A percentile compares a stretch with the other conserved stretches of the same genome.
These are phyloP conservation scores for Temnothorax unifasciatus DNA, from an alignment of 2,888 invertebrate genomes.

Conservation along the genomic window DNA sequence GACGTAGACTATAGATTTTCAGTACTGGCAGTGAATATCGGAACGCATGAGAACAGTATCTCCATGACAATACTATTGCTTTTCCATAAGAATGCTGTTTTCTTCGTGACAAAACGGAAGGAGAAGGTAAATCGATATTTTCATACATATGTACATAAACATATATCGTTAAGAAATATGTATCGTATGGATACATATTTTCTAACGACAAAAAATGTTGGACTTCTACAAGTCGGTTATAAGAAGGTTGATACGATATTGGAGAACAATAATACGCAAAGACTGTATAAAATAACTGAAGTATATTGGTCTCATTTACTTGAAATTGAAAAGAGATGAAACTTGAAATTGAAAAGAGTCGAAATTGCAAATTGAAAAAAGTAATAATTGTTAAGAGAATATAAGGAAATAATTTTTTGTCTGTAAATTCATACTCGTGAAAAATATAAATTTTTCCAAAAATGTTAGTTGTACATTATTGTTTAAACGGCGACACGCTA, in stretches of 20 bases:
- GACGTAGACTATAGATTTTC: no score
- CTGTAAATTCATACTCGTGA: background rate
- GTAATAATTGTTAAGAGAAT: no score
- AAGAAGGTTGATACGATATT: slow-evolving; percentile 30
- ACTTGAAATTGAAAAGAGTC: background rate
- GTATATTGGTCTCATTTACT: background rate
- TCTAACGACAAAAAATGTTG: background rate
- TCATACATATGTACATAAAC: background rate
- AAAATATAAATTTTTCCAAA: background rate
- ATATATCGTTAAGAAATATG: no score
- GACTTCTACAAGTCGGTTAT: background rate
- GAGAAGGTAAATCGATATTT: slow-evolving; percentile 12
- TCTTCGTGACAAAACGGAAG: no score
- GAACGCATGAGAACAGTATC: background rate
- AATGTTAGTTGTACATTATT: background rate
- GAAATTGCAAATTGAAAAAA: background rate
- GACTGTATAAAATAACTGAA: background rate
- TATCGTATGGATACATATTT: slow-evolving; percentile 17
- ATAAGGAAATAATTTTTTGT: background rate
- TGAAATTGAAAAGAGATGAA: slow-evolving; percentile 10
- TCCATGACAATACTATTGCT: slow-evolving; percentile 31
- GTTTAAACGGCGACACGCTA: background rate
- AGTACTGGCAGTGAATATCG: no score
- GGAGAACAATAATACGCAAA: slow-evolving; percentile 8
- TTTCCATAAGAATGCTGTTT: slow-evolving; percentile 26